These are phyloP conservation scores for Garrulus glandarius DNA, from an alignment of 2,797 vertebrate genomes.

Conservation along the genomic window DNA sequence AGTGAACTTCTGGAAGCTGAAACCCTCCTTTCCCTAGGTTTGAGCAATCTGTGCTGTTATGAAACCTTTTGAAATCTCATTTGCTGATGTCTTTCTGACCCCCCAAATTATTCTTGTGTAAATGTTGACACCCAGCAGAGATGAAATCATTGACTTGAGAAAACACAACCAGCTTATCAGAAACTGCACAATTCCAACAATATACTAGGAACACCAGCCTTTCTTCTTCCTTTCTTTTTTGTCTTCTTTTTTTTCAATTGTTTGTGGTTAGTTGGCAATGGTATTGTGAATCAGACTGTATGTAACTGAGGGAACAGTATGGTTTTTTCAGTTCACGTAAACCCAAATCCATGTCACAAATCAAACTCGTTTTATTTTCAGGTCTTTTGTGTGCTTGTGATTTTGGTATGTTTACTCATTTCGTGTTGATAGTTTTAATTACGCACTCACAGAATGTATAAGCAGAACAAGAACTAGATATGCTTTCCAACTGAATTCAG, in stretches of 20 bases:
- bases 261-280: slow-evolving; percentile 5
- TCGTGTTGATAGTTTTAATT: not conserved
- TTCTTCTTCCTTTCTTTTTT: not conserved
- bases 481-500: not conserved
- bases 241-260: not conserved
- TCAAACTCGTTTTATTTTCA: not conserved
- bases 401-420: not conserved
- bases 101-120: slow-evolving; percentile 65
- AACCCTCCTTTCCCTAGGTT: slow-evolving; percentile 57
- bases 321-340: not conserved
- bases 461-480: not conserved
- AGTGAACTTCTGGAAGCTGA: slow-evolving; percentile 49
- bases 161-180: slow-evolving; percentile 39
- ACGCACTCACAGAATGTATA: not conserved
- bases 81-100: slow-evolving; percentile 60
- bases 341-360: not conserved
- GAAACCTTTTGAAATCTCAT: slow-evolving; percentile 63
- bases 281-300: not conserved
- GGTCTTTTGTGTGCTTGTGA: not conserved
- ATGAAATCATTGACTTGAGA: slow-evolving; percentile 47
- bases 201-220: not conserved
- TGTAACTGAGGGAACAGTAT: not conserved
- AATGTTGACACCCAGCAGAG: slow-evolving; percentile 59
- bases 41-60: slow-evolving; percentile 59
- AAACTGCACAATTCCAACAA: not conserved